These are phyloP conservation scores for Cheilosia vulpina DNA, from an alignment of 2,888 invertebrate genomes.

Conservation along the genomic window DNA sequence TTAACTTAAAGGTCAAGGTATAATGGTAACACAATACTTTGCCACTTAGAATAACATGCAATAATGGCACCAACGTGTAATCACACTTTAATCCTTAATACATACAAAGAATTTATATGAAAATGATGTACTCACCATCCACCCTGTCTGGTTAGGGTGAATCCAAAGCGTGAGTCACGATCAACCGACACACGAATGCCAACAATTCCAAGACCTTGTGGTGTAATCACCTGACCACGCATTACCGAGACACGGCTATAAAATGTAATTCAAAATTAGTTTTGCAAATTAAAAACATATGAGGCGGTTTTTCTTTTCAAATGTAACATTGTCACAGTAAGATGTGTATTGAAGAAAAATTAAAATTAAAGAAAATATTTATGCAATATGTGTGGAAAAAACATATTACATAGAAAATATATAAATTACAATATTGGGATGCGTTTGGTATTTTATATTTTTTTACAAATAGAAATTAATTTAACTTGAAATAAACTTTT, in stretches of 20 bases:
- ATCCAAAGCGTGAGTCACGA: conserved; percentile 96
- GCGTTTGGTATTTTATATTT: conserved; percentile 30
- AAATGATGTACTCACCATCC: conserved; percentile 91
- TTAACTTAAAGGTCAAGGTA: no score
- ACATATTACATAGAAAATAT: conserved; percentile 57
- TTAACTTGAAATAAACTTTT: conserved; percentile 41
- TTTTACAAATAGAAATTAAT: conserved; percentile 52
- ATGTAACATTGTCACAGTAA: conserved; percentile 56
- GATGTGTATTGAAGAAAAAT: conserved; percentile 43
- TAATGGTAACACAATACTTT: no score
- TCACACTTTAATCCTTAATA: neutral
- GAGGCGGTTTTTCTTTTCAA: conserved; percentile 21
- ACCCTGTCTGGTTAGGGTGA: conserved; percentile 95
- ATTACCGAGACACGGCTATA: conserved; percentile 99
- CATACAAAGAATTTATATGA: neutral
- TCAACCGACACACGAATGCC: conserved; percentile 98
- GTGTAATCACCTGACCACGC: conserved; percentile 97
- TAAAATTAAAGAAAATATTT: conserved; percentile 36
- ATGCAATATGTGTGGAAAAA: conserved; percentile 64
- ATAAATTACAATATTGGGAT: conserved; percentile 50
- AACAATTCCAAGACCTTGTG: conserved; percentile 97
- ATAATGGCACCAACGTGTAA: no score
- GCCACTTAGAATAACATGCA: no score
- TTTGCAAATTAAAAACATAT: conserved; percentile 20
- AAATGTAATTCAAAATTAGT: conserved; percentile 76